Conservation (phyloP, 2,888 invertebrate genomes). For the Oeneis ivallda region DNA sequence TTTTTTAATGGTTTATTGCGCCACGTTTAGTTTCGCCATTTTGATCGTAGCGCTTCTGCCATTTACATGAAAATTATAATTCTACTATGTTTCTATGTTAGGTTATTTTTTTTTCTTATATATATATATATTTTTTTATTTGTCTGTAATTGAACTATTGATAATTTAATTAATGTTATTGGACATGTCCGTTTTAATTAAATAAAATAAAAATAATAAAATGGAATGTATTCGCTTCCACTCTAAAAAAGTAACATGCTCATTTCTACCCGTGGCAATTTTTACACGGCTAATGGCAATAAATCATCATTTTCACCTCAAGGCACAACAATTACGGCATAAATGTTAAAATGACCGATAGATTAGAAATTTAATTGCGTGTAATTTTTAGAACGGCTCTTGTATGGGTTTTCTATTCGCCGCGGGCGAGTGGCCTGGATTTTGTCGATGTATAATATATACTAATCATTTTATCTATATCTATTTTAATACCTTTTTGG, state of each 20-base stretch:
- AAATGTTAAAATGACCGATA: slow-evolving; percentile 20
- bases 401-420: slow-evolving; percentile 23
- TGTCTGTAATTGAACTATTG: too few species aligned
- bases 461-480: not conserved
- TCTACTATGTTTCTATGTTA: too few species aligned
- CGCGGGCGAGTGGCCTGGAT: slow-evolving; percentile 25
- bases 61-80: too few species aligned
- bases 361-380: slow-evolving; percentile 36
- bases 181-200: too few species aligned
- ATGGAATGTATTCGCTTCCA: not conserved
- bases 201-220: too few species aligned
- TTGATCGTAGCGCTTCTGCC: not conserved
- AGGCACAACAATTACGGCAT: slow-evolving; percentile 26
- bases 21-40: not conserved
- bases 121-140: too few species aligned
- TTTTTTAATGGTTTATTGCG: not conserved
- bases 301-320: slow-evolving; percentile 24
- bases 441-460: not conserved
- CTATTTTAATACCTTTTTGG: too few species aligned
- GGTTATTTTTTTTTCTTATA: too few species aligned
- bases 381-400: slow-evolving; percentile 29
- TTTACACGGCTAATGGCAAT: slow-evolving; percentile 14
- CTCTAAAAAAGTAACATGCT: not conserved
- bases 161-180: too few species aligned
- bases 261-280: slow-evolving; percentile 15